phyloP scores from a whole-genome alignment of 2,888 invertebrate species.

The Agonum fuliginosum region DNA sequence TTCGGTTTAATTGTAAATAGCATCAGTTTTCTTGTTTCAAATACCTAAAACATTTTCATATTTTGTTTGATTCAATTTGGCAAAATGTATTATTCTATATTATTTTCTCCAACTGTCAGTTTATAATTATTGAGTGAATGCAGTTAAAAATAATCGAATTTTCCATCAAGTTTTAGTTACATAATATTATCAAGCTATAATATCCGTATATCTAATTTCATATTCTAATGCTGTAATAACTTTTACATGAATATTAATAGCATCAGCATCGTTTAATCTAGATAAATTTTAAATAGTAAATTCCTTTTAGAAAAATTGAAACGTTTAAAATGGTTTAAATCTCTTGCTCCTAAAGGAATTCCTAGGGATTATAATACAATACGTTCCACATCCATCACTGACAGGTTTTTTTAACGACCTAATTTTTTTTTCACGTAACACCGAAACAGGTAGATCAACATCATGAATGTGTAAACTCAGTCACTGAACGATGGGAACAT shows the following conservation, averaged over 20 bases:
- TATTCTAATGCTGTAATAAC: not conserved
- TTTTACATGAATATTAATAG: not conserved
- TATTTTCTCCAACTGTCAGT: too few relatives aligned
- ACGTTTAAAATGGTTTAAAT: not conserved
- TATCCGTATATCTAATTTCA: not conserved
- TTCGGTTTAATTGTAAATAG: too few relatives aligned
- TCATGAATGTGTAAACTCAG: slow-evolving; percentile 7
- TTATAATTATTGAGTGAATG: too few relatives aligned
- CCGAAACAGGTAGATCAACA: slow-evolving; percentile 11
- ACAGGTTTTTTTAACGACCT: slow-evolving; percentile 9
- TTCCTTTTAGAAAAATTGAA: not conserved
- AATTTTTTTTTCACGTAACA: slow-evolving; percentile 20
- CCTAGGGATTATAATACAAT: not conserved
- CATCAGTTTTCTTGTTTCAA: too few relatives aligned
- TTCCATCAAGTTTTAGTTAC: too few relatives aligned
- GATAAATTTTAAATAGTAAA: not conserved
- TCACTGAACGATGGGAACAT: not conserved
- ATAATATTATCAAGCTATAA: too few relatives aligned
- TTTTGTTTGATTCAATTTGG: too few relatives aligned
- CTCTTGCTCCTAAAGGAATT: not conserved
- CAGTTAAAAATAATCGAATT: too few relatives aligned
- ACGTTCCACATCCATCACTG: not conserved
- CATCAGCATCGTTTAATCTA: not conserved
- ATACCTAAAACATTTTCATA: too few relatives aligned
- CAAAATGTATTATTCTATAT: too few relatives aligned